Evolutionary conservation across 2,797 vertebrate species (phyloP).

Genomic region (Todus mexicanus): DNA sequence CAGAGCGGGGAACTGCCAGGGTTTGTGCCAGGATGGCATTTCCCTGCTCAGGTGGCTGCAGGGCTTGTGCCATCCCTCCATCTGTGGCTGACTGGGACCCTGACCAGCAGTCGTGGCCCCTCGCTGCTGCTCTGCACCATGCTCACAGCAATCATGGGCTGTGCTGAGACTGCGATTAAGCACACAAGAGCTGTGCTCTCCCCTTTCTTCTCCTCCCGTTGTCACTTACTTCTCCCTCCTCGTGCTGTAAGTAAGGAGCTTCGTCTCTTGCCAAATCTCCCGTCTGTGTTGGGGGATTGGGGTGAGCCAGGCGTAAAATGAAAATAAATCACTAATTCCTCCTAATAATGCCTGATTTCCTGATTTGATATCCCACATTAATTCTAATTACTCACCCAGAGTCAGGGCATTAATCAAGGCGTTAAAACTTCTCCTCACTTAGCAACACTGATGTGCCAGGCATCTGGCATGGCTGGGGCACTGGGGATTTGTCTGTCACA

Average conservation of each 20-base stretch:
- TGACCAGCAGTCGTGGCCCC: not conserved
- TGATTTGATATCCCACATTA: constrained; percentile 83
- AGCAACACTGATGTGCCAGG: constrained; percentile 45
- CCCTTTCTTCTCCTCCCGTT: not conserved
- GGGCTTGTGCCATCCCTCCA: fast-evolving
- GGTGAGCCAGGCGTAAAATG: constrained; percentile 75
- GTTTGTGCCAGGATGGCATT: not conserved
- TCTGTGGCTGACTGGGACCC: fast-evolving
- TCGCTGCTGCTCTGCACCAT: not conserved
- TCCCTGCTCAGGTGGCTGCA: not conserved
- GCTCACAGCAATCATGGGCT: not conserved
- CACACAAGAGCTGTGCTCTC: not conserved
- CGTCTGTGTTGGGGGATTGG: constrained; percentile 50
- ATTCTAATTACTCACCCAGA: constrained; percentile 82
- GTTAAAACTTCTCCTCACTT: constrained; percentile 60
- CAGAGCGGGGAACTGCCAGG: not conserved
- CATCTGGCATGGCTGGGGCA: not conserved
- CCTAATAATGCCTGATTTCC: constrained; percentile 83
- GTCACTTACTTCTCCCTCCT: not conserved
- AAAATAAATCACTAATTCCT: constrained; percentile 82
- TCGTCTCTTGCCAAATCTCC: constrained; percentile 56
- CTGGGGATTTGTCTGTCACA: constrained; percentile 20
- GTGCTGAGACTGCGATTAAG: not conserved
- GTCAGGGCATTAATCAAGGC: constrained; percentile 77
- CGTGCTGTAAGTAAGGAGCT: constrained; percentile 13